A percentile compares a stretch with the other conserved stretches of the same genome.
phyloP scores from a whole-genome alignment of 2,797 vertebrate genomes.

The Gadopsis marmoratus region DNA sequence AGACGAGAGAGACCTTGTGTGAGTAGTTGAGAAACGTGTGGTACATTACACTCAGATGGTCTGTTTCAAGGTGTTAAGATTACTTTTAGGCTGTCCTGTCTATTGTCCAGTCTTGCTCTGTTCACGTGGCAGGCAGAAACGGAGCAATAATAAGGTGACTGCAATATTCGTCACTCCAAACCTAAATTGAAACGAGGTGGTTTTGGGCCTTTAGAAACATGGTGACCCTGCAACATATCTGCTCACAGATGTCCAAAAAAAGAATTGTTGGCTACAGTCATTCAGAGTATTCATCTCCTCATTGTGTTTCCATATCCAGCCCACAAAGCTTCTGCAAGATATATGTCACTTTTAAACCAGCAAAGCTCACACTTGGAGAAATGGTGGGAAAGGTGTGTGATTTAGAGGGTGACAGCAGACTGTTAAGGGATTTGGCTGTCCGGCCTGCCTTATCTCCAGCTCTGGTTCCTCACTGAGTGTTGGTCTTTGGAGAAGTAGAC shows the following conservation, averaged over 20 bases:
- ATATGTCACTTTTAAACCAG: slow-evolving; percentile 63
- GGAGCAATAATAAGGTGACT: slow-evolving; percentile 71
- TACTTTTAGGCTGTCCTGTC: slow-evolving; percentile 54
- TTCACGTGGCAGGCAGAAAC: slow-evolving; percentile 56
- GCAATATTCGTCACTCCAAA: slow-evolving; percentile 72
- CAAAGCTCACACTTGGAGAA: slow-evolving; percentile 55
- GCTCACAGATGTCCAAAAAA: slow-evolving; percentile 63
- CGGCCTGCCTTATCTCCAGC: slow-evolving; percentile 73
- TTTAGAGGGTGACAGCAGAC: slow-evolving; percentile 78
- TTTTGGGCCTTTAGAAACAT: slow-evolving; percentile 59
- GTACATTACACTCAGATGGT: slow-evolving; percentile 50
- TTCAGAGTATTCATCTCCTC: slow-evolving; percentile 43
- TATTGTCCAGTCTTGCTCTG: slow-evolving; percentile 58
- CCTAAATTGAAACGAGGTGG: slow-evolving; percentile 73
- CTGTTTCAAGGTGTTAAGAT: slow-evolving; percentile 65
- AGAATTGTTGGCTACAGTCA: slow-evolving; percentile 36
- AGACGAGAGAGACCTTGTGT: slow-evolving; percentile 30
- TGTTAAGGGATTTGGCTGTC: slow-evolving; percentile 68
- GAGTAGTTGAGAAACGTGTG: slow-evolving; percentile 37
- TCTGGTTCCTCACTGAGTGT: slow-evolving; percentile 57
- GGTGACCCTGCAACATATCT: slow-evolving; percentile 61
- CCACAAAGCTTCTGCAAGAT: slow-evolving; percentile 52
- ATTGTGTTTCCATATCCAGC: slow-evolving; percentile 51
- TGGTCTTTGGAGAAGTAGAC: slow-evolving; percentile 52
- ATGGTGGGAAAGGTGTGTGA: slow-evolving; percentile 76